phyloP scores from a whole-genome alignment of 2,888 invertebrate genomes.

The Helobdella robusta region DNA sequence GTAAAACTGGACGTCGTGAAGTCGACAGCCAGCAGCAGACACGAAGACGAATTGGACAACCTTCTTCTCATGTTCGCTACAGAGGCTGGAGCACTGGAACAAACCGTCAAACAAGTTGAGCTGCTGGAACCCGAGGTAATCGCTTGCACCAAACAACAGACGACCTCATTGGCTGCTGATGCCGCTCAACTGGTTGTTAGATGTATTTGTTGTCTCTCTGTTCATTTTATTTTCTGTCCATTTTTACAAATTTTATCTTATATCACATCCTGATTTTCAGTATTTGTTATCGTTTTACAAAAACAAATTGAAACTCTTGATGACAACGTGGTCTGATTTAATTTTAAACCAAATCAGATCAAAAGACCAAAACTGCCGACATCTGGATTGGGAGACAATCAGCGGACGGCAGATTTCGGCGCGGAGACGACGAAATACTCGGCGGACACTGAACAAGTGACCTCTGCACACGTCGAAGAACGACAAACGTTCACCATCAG shows the following conservation, averaged over 20 bases:
- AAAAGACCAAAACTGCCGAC: no score
- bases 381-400: no score
- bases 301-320: no score
- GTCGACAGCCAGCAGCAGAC: not conserved
- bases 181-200: no score
- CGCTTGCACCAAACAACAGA: no score
- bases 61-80: not conserved
- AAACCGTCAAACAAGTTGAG: not conserved
- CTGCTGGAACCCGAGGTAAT: not conserved
- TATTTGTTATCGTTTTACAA: no score
- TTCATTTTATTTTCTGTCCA: no score
- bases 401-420: conserved; percentile 28
- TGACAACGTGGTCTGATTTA: no score
- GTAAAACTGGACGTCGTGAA: conserved; percentile 2
- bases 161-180: no score
- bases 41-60: not conserved
- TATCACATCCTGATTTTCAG: no score
- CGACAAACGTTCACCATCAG: conserved; percentile 40
- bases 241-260: no score
- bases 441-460: conserved; percentile 41
- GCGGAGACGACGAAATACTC: conserved; percentile 33
- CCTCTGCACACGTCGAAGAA: conserved; percentile 42
- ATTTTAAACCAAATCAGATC: conserved; percentile 14
- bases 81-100: not conserved
- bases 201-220: no score